Percentiles rank a stretch among this genome's conserved stretches.
Conservation (phyloP, 2,113 vertebrate genomes). For the Syngnathus floridae region DNA sequence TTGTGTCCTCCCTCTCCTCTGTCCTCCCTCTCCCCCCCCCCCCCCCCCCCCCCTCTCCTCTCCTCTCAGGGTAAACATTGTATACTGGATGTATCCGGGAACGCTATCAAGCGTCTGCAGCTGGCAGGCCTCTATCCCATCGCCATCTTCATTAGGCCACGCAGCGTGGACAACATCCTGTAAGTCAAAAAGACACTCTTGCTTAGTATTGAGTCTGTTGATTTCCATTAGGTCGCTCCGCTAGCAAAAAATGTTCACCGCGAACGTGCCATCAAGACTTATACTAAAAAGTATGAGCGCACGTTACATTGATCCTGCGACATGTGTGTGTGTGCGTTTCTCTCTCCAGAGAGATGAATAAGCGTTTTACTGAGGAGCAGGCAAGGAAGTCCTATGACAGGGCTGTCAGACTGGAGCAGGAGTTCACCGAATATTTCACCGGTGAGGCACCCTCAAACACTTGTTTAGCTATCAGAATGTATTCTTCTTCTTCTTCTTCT, state of each 20-base stretch:
- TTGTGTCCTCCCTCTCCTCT: neutral
- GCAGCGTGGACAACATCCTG: slow-evolving; percentile 92
- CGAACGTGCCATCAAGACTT: neutral
- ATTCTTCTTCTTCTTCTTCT: no score
- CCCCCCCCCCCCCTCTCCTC: no score
- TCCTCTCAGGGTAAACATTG: slow-evolving; percentile 87
- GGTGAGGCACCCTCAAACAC: slow-evolving; percentile 64
- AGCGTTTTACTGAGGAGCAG: slow-evolving; percentile 89
- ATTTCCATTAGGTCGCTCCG: neutral
- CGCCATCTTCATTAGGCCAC: slow-evolving; percentile 91
- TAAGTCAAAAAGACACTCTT: slow-evolving; percentile 62
- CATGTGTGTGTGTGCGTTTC: slow-evolving; percentile 2
- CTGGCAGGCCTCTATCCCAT: slow-evolving; percentile 88
- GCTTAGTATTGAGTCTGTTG: neutral
- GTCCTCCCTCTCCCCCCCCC: no score
- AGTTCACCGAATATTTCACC: slow-evolving; percentile 95
- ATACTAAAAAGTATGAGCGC: neutral
- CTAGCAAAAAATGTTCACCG: no score
- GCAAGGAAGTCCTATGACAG: slow-evolving; percentile 89
- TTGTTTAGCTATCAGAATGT: no score
- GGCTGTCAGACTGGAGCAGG: slow-evolving; percentile 90
- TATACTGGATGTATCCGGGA: slow-evolving; percentile 97
- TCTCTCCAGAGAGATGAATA: slow-evolving; percentile 90
- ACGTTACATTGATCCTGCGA: neutral
- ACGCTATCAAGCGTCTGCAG: slow-evolving; percentile 95